These are phyloP conservation scores for Andrena dorsata DNA, from an alignment of 2,888 invertebrate species.

Conservation along the genomic window DNA sequence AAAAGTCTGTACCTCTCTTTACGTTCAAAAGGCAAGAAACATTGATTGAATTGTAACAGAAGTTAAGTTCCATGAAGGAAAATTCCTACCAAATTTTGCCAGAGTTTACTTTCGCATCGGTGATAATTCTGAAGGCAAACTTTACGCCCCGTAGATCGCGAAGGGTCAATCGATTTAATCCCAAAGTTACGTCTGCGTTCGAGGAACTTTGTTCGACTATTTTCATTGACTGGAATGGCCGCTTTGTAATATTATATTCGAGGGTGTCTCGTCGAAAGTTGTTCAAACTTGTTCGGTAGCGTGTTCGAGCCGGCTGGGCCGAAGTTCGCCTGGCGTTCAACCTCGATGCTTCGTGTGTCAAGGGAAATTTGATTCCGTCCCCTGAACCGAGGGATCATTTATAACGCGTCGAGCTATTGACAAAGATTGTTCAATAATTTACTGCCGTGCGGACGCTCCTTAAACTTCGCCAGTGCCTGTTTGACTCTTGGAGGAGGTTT, in stretches of 20 bases:
- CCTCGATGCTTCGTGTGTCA: constrained; percentile 6
- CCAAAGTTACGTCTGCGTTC: neutral
- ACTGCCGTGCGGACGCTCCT: neutral
- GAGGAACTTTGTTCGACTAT: neutral
- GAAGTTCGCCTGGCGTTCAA: constrained; percentile 27
- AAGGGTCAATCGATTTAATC: neutral
- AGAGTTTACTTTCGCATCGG: neutral
- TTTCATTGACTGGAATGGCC: neutral
- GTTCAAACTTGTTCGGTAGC: constrained; percentile 5
- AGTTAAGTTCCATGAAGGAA: too few relatives aligned
- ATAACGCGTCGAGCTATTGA: constrained; percentile 18
- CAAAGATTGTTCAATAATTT: constrained; percentile 30
- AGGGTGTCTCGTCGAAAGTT: constrained; percentile 27
- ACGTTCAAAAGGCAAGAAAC: too few relatives aligned
- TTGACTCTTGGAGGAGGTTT: constrained; percentile 11
- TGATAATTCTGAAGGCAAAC: neutral
- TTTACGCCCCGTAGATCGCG: neutral
- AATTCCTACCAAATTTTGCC: neutral
- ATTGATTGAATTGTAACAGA: neutral
- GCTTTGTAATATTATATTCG: constrained; percentile 47
- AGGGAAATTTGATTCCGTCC: constrained; percentile 36
- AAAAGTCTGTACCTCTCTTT: too few relatives aligned
- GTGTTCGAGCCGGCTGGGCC: neutral
- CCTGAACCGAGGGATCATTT: constrained; percentile 26
- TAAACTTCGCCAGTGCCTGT: neutral